Base-by-base conservation (phyloP, 2,113 vertebrate species). In the chimpanzee (Pan troglodytes) region DNA sequence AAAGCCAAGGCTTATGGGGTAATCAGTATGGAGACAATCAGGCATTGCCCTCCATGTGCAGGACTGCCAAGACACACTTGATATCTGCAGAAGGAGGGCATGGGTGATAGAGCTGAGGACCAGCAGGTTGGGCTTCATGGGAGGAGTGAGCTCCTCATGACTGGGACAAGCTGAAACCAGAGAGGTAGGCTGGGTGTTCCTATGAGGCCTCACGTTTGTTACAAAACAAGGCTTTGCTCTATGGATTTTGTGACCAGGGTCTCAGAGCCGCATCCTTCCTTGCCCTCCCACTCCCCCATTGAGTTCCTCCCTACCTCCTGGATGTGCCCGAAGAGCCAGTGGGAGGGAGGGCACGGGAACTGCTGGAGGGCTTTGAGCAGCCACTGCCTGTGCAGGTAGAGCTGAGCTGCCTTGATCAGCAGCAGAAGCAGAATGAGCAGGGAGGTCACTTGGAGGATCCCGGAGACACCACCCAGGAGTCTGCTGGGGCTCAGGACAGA, bases 321-420 rank as follows among this genome's bases (percentile, higher is more conserved):
- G 3, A 5, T 27, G 70, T 96, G 70, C 8, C 93, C 84, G 3
- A 92, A 89, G 70, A 96, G 1, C 96, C 93, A 96, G 84, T 96
- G 95, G 11, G 59, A 96, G 0, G 98, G 98, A 23, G 99, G 98
- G 22, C 98, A 99, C 1, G 99, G 99, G 78, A 99, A 99, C 25
- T 95, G 45, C 57, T 98, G 97, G 81, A 99, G 38, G 6, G 88
- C 97, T 59, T 97, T 98, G 67, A 97, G 22, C 85, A 98, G 25
- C 87, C 97, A 94, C 90, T 84, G 98, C 80, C 97, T 98, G 35
- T 35, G 61, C 38, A 12, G 0, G 57, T 98, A 98, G 35, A 99
- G 93, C 67, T 97, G 97, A 11, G 85, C 61, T 2, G 82, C 87
- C 88, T 98, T 98, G 72, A 99, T 79, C 61, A 98, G 83, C 80